Evolutionary conservation across 2,797 vertebrate species (phyloP).

Genomic region (Oophaga sylvatica): DNA sequence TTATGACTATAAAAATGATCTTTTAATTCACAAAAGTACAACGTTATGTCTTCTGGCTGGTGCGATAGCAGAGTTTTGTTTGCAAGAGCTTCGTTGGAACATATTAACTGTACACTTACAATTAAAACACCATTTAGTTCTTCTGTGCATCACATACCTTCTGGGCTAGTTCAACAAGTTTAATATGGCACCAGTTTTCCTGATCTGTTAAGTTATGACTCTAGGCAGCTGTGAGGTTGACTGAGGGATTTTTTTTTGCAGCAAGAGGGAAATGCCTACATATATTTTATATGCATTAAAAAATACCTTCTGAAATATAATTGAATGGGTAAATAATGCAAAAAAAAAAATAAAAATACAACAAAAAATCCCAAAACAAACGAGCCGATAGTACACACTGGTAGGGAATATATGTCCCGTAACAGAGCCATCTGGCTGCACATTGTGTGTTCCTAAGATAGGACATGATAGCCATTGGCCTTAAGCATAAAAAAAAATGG

Average conservation of each 20-base stretch:
- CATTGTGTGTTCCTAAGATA: constrained; percentile 22
- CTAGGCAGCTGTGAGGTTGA: constrained; percentile 27
- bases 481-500: constrained; percentile 32
- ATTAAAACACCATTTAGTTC: constrained; percentile 36
- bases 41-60: background rate
- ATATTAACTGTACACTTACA: constrained; percentile 4
- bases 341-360: background rate
- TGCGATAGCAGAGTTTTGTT: background rate
- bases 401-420: constrained; percentile 28
- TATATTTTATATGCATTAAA: background rate
- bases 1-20: background rate
- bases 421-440: constrained; percentile 36
- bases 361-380: background rate
- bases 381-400: background rate
- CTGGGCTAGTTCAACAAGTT: constrained; percentile 41
- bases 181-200: constrained; percentile 36
- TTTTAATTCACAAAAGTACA: background rate
- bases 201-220: constrained; percentile 43
- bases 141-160: constrained; percentile 20
- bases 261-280: background rate
- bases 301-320: background rate
- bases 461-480: constrained; percentile 32
- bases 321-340: background rate
- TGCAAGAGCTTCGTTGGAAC: background rate
- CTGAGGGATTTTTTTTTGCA: background rate